Evolutionary conservation across 2,113 vertebrate species (phyloP).

Genomic region (Coptodon bakossiorum): DNA sequence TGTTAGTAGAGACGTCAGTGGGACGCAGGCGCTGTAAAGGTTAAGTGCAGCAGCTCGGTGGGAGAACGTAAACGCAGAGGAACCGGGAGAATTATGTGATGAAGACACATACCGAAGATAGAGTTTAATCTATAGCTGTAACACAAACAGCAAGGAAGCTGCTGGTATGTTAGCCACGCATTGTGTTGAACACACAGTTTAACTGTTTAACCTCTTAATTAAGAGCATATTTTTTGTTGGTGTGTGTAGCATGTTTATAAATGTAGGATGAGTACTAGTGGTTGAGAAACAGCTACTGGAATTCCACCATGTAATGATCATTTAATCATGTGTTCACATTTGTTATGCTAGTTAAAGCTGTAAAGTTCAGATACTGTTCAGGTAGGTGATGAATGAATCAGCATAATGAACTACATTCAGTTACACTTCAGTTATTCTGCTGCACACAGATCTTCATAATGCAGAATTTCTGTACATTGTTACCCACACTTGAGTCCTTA

Average conservation of each 20-base stretch:
- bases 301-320: neutral
- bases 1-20: neutral
- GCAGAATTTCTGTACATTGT: neutral
- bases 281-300: neutral
- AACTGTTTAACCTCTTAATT: neutral
- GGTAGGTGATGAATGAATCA: neutral
- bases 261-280: neutral
- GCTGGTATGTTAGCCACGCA: neutral
- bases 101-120: neutral
- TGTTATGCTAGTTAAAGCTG: neutral
- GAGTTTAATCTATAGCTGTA: neutral
- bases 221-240: neutral
- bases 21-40: neutral
- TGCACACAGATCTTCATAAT: neutral
- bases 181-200: neutral
- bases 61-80: neutral
- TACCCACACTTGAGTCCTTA: neutral
- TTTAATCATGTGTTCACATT: neutral
- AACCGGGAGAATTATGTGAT: neutral
- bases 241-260: neutral
- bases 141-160: neutral
- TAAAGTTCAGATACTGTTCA: neutral
- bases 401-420: accelerated
- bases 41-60: neutral
- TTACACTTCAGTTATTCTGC: neutral